Conservation (phyloP, 2,797 vertebrate species). For the Anabas testudineus region DNA sequence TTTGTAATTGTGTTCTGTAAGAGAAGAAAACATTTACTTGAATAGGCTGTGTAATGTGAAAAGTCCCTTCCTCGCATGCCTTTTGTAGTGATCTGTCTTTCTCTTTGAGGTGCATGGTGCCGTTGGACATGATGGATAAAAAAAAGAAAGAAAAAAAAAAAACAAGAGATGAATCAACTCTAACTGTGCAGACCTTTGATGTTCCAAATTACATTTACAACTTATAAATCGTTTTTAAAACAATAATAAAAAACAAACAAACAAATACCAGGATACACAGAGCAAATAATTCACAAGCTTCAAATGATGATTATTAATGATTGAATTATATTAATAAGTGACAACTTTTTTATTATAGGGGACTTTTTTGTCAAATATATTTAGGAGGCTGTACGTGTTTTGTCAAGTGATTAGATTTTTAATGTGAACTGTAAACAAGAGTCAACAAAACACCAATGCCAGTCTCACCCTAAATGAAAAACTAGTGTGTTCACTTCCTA, state of each 20-base stretch:
- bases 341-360: too few relatives aligned
- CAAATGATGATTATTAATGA: conserved; percentile 33
- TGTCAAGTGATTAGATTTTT: conserved; percentile 13
- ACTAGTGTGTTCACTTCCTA: conserved; percentile 30
- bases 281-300: conserved; percentile 61
- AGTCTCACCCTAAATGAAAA: conserved; percentile 24
- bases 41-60: conserved; percentile 97
- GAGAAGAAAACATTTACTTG: conserved; percentile 89
- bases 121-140: conserved; percentile 74
- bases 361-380: conserved; percentile 4
- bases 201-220: conserved; percentile 79
- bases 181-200: conserved; percentile 82
- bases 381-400: conserved; percentile 8
- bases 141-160: conserved; percentile 65
- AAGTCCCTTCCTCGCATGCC: conserved; percentile 90
- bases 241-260: conserved; percentile 74
- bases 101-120: conserved; percentile 85
- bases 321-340: conserved; percentile 1
- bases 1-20: conserved; percentile 86
- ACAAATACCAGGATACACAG: conserved; percentile 59
- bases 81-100: conserved; percentile 88
- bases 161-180: conserved; percentile 67
- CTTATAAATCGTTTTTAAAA: conserved; percentile 74
- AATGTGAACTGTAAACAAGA: conserved; percentile 26
- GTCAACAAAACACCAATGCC: conserved; percentile 20